phyloP scores from a whole-genome alignment of 1,140 invertebrate species.

The Solenopsis fugax region DNA sequence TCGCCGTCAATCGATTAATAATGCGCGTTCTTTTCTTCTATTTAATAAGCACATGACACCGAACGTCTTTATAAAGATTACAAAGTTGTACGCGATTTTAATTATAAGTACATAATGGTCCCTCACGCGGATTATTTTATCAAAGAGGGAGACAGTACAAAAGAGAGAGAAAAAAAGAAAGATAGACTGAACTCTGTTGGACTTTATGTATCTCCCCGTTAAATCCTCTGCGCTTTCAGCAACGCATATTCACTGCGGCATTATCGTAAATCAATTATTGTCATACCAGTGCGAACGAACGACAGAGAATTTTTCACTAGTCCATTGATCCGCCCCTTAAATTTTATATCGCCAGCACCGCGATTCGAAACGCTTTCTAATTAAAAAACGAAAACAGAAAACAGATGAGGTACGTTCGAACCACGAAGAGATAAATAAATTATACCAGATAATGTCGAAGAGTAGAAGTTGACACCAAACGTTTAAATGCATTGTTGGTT shows the following conservation, averaged over 20 bases:
- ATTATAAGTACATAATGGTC: constrained; percentile 40
- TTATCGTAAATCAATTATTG: constrained; percentile 55
- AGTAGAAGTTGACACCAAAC: background rate
- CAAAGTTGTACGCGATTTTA: constrained; percentile 26
- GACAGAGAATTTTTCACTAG: constrained; percentile 19
- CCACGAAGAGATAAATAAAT: background rate
- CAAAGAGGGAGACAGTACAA: background rate
- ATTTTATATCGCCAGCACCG: constrained; percentile 35
- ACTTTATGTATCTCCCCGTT: background rate
- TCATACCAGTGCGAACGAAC: background rate
- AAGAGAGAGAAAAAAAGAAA: constrained; percentile 33
- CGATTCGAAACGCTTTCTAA: background rate
- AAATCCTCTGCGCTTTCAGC: constrained; percentile 14
- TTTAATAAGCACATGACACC: background rate
- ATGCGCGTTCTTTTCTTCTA: background rate
- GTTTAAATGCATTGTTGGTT: background rate
- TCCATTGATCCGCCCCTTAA: constrained; percentile 3
- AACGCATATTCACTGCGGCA: constrained; percentile 24
- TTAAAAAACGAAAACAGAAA: constrained; percentile 28
- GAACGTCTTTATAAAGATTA: background rate
- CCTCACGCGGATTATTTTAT: constrained; percentile 40
- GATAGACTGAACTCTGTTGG: constrained; percentile 15
- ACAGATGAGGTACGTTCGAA: background rate
- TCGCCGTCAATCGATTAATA: constrained; percentile 1
- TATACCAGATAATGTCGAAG: background rate